Evolutionary conservation across 2,888 invertebrate genomes (phyloP).

Genomic region (Drosophila algonquin): DNA sequence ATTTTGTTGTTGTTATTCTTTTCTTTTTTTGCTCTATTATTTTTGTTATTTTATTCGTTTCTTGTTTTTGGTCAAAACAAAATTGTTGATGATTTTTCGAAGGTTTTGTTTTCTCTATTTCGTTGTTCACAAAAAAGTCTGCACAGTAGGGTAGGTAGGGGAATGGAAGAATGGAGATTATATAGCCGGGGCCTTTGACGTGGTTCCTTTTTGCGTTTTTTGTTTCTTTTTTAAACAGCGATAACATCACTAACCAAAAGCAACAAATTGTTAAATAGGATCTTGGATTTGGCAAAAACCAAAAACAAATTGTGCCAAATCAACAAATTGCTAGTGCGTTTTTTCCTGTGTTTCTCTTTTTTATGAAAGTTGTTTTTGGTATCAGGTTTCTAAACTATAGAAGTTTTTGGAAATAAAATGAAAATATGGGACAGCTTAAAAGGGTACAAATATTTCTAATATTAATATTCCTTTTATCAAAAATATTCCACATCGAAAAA

Average conservation of each 20-base stretch:
- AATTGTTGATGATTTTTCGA: not conserved
- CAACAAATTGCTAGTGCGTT: not conserved
- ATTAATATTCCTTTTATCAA: too few relatives aligned
- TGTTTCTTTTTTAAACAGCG: conserved; percentile 30
- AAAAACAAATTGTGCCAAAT: not conserved
- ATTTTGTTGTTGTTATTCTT: too few relatives aligned
- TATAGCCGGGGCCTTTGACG: not conserved
- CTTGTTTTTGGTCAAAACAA: not conserved
- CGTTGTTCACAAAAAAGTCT: not conserved
- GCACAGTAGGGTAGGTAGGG: not conserved
- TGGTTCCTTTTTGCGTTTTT: conserved; percentile 12
- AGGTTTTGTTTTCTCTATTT: not conserved
- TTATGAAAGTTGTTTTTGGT: not conserved
- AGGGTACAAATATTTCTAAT: too few relatives aligned
- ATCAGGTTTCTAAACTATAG: not conserved
- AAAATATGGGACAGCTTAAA: too few relatives aligned
- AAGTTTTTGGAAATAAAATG: not conserved
- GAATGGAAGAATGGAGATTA: not conserved
- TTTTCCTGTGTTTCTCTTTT: not conserved
- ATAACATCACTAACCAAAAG: conserved; percentile 40
- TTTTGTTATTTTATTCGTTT: not conserved
- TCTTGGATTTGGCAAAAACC: conserved; percentile 34
- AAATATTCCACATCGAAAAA: too few relatives aligned
- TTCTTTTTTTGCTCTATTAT: too few relatives aligned
- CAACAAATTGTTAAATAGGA: conserved; percentile 34